Percentiles rank a stretch among this genome's conserved stretches.
Conservation (phyloP, 2,797 vertebrate species). For the Cetoscarus ocellatus region DNA sequence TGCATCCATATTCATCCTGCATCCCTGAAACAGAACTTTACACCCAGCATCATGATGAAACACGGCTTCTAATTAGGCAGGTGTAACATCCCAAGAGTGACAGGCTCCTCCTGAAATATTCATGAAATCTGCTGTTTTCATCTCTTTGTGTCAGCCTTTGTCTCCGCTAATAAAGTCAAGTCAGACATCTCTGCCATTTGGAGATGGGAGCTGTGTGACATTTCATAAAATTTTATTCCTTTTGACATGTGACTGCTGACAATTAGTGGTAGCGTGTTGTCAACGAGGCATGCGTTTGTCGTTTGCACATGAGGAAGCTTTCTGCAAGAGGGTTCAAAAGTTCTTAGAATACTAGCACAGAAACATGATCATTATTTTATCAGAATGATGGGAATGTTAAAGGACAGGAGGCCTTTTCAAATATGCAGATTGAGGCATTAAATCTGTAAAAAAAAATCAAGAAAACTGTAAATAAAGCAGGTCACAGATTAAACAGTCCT, state of each 20-base stretch:
- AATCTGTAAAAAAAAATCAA: conserved; percentile 6
- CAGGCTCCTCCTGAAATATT: conserved; percentile 55
- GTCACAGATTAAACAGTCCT: too few species aligned
- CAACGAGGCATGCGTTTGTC: conserved; percentile 16
- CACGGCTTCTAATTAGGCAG: conserved; percentile 42
- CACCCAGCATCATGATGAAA: conserved; percentile 35
- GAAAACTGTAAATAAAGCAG: neutral
- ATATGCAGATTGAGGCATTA: conserved; percentile 3
- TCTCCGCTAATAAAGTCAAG: conserved; percentile 22
- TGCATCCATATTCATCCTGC: conserved; percentile 6
- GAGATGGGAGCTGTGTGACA: conserved; percentile 5
- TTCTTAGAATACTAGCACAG: conserved; percentile 9
- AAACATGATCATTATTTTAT: neutral
- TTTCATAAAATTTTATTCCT: neutral
- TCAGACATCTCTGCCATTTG: conserved; percentile 18
- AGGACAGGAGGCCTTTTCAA: conserved; percentile 22
- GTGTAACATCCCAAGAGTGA: conserved; percentile 20
- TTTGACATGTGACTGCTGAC: conserved; percentile 8
- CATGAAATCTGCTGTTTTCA: conserved; percentile 35
- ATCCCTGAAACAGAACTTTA: conserved; percentile 21
- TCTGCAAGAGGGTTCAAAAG: conserved; percentile 13
- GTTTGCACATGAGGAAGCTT: conserved; percentile 27
- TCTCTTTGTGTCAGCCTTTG: conserved; percentile 32
- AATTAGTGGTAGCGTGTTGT: conserved; percentile 12
- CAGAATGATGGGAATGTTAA: neutral